Evolutionary conservation across 2,113 vertebrate species (phyloP), one percentile per base, ranked within the genome.

Genomic region (Mirza zaza): DNA sequence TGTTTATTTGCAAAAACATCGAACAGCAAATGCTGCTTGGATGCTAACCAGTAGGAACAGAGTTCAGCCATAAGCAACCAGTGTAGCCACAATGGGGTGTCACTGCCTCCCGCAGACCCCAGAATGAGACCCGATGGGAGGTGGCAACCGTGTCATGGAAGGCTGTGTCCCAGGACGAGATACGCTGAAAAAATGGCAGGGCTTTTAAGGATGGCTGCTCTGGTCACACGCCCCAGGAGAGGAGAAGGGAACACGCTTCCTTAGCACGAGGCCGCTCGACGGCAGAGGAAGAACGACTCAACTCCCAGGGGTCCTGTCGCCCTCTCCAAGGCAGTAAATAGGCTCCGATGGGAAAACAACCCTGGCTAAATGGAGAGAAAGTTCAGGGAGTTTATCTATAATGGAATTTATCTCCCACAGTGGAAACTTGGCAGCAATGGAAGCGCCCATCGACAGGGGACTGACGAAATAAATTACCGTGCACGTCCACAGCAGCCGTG

Each of bases 291-390:
- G 25, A 20, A 7, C 0, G 2, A 11, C 32, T 45, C 15, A 4
- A 8, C 52, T 27, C 48, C 52, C 15, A 10, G 1, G 1, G 0
- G 4, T n/a, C 20, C 18, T 6, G 18, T 11, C 5, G 12, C 17
- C 23, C 17, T 48, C 29, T 25, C 45, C 23, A 7, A 45, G 39
- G 39, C 25, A 17, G 18, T 29, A 45, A n/a, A n/a, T n/a, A 55
- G 57, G 76, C 27, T 25, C 61, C 29, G 32, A 12, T 0, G 21
- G 29, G n/a, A 48, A 70, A 55, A 21, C n/a, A 55, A 77, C 8
- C 21, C n/a, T 11, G 25, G 88, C 18, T 42, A 42, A 23, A 4
- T 6, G 48, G 48, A 55, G 32, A 25, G 48, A 52, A 50, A 34
- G 77, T 42, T 25, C n/a, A 42, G 77, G 20, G n/a, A 57, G 36